A percentile compares a stretch with the other conserved stretches of the same genome.
Conservation (phyloP, 2,888 invertebrate species). For the Drosophila merina region DNA sequence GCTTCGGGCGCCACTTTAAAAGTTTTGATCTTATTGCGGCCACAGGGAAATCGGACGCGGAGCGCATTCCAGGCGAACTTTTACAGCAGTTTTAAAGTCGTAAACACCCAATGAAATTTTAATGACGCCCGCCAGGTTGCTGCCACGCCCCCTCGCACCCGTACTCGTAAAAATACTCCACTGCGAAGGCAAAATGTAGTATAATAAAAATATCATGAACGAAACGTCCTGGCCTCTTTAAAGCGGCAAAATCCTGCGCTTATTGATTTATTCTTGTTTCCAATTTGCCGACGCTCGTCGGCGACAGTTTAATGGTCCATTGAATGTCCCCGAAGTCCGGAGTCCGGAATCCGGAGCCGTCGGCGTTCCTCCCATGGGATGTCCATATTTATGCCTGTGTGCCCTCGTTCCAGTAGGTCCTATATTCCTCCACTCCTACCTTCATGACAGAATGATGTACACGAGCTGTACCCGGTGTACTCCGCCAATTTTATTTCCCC, state of each 20-base stretch:
- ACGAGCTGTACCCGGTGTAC: background rate
- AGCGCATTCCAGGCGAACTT: slow-evolving; percentile 50
- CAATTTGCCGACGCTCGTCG: slow-evolving; percentile 3
- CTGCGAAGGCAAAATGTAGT: background rate
- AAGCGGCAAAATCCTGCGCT: slow-evolving; percentile 28
- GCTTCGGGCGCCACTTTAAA: slow-evolving; percentile 7
- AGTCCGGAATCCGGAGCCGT: background rate
- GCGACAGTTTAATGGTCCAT: slow-evolving; percentile 66
- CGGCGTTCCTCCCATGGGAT: slow-evolving; percentile 20
- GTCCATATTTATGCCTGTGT: slow-evolving; percentile 39
- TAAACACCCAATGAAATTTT: slow-evolving; percentile 76
- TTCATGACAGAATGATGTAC: background rate
- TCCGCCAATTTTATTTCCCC: no score
- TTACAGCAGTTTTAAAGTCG: slow-evolving; percentile 69
- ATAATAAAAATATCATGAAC: slow-evolving; percentile 26
- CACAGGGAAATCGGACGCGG: slow-evolving; percentile 34
- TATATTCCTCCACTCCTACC: background rate
- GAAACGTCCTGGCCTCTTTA: slow-evolving; percentile 24
- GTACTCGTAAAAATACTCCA: slow-evolving; percentile 1
- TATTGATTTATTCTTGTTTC: slow-evolving; percentile 59
- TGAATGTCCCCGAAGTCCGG: slow-evolving; percentile 32
- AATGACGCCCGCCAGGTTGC: slow-evolving; percentile 47
- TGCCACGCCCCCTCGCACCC: slow-evolving; percentile 10
- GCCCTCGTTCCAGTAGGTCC: slow-evolving; percentile 12
- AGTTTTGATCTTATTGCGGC: slow-evolving; percentile 60